Base-by-base conservation (phyloP, 2,113 vertebrate genomes). In the Craseonycteris thonglongyai region DNA sequence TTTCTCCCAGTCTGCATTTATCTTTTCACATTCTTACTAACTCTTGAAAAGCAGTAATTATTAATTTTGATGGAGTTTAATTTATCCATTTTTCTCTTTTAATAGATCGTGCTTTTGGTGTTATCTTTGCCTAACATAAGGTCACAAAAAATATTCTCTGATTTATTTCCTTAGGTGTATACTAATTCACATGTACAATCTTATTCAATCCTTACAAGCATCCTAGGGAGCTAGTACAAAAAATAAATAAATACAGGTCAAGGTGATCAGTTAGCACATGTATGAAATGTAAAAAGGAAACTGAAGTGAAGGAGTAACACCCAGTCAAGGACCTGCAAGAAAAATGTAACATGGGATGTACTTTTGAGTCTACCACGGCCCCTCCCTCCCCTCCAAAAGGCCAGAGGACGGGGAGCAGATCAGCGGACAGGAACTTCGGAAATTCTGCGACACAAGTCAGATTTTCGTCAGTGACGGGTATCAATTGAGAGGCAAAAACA, bases 291-390 rank as follows among this genome's bases (percentile, higher is more conserved):
- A 68, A 8, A 21, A 40, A 85, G 30, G 65, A 26, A 6, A 13
- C 82, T 45, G 40, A 59, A 40, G 66, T 42, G 30, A 75, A 89
- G 56, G 33, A 40, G 30, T 15, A 35, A 76, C 24, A 33, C 6
- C 28, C 2, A 72, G 49, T 22, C 40, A 61, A 71, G 18, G 7
- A 47, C 28, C 33, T 35, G 24, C 28, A 63, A 21, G 16, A 5
- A 76, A 40, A 28, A 0, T 3, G 3, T 2, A 10, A 26, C 4
- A 4, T 2, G 7, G 28, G 7, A 12, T 15, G 26, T 0, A 24
- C 11, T 22, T 16, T 2, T 7, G 1, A 26, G 16, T 12, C 13
- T 26, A 26, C 6, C 6, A n/a, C 15, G 13, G 11, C 7, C 6
- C n/a, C 47, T n/a, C 21, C 8, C 9, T 42, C 45, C 8, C 35